Evolutionary conservation across 2,113 vertebrate species (phyloP).

Genomic region (Morone chrysops): DNA sequence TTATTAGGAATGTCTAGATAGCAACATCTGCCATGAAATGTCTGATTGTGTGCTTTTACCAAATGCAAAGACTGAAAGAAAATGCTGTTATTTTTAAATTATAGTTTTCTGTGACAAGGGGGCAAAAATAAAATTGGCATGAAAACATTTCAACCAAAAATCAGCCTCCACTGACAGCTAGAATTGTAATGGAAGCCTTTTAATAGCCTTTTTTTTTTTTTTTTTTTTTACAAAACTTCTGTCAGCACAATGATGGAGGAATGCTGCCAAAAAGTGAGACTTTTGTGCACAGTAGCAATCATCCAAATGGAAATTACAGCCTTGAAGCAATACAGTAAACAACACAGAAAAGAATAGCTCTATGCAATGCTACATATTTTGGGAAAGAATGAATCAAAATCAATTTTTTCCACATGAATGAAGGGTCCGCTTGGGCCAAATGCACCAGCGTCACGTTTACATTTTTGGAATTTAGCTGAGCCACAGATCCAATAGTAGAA

Average conservation of each 20-base stretch:
- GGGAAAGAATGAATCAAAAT: slow-evolving; percentile 29
- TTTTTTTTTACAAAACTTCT: slow-evolving; percentile 46
- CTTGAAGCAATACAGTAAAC: slow-evolving; percentile 55
- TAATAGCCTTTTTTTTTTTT: slow-evolving; percentile 33
- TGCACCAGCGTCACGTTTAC: slow-evolving; percentile 10
- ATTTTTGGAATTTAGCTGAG: slow-evolving; percentile 14
- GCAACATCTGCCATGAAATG: slow-evolving; percentile 60
- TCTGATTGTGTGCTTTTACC: slow-evolving; percentile 66
- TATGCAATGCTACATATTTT: slow-evolving; percentile 28
- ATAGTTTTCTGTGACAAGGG: slow-evolving; percentile 43
- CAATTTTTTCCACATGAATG: slow-evolving; percentile 22
- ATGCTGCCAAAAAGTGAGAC: slow-evolving; percentile 32
- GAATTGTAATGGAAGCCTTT: slow-evolving; percentile 43
- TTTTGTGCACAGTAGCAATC: slow-evolving; percentile 42
- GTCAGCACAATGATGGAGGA: slow-evolving; percentile 36
- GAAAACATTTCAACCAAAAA: slow-evolving; percentile 59
- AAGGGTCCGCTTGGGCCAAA: slow-evolving; percentile 22
- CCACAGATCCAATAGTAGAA: neutral
- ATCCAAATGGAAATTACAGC: slow-evolving; percentile 63
- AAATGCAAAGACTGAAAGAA: slow-evolving; percentile 56
- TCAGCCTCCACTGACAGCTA: slow-evolving; percentile 43
- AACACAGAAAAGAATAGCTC: slow-evolving; percentile 43
- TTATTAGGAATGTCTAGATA: slow-evolving; percentile 63
- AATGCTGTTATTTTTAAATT: slow-evolving; percentile 71
- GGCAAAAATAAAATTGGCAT: slow-evolving; percentile 48